phyloP scores from a whole-genome alignment of 2,113 vertebrate species.

The Sturnus vulgaris region DNA sequence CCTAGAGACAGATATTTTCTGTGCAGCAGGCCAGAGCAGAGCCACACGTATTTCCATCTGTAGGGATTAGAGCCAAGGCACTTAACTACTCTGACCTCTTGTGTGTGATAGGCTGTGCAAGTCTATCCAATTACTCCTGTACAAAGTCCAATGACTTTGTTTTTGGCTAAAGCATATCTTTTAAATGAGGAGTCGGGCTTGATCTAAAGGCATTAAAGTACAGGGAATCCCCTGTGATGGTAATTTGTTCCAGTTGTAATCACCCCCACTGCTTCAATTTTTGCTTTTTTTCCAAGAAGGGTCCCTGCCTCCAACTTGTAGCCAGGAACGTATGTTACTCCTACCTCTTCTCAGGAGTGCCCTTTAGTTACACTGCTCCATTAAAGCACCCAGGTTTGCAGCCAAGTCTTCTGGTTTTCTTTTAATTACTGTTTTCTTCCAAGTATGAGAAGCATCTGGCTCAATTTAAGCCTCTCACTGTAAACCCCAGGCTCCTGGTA shows the following conservation, averaged over 20 bases:
- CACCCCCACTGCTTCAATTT: background rate
- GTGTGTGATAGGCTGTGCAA: background rate
- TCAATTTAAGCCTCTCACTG: background rate
- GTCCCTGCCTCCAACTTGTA: background rate
- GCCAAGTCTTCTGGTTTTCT: background rate
- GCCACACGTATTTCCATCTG: background rate
- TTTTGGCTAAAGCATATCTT: slow-evolving; percentile 24
- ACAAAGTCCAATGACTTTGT: background rate
- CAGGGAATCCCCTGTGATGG: slow-evolving; percentile 39
- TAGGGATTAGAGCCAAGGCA: background rate
- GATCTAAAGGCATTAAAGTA: background rate
- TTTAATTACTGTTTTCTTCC: background rate
- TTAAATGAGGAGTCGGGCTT: slow-evolving; percentile 10
- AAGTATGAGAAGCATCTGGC: background rate
- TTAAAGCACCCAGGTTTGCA: background rate
- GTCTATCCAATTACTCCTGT: background rate
- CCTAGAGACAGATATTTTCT: background rate
- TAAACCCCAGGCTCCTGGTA: background rate
- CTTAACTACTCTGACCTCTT: slow-evolving; percentile 14
- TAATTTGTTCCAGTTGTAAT: slow-evolving; percentile 42
- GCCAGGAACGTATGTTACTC: background rate
- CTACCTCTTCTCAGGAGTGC: background rate
- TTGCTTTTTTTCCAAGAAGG: background rate
- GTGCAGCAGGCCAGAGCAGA: background rate
- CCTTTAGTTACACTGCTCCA: background rate